These are phyloP conservation scores for Motacilla alba DNA, from an alignment of 2,113 vertebrate species.

Conservation along the genomic window DNA sequence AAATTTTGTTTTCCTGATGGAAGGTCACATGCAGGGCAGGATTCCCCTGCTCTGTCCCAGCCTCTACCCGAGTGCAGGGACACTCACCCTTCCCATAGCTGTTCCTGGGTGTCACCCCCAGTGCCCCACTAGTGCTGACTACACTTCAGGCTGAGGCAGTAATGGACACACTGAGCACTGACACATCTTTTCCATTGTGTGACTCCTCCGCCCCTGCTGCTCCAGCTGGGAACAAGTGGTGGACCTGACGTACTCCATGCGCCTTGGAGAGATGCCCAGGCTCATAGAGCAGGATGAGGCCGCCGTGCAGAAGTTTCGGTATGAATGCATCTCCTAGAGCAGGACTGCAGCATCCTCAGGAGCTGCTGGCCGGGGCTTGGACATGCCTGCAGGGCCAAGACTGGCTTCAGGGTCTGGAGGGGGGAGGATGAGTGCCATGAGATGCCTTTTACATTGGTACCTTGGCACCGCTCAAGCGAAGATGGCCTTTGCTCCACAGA, in stretches of 20 bases:
- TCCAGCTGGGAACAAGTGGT: slow-evolving; percentile 93
- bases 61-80: neutral
- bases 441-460: neutral
- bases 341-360: neutral
- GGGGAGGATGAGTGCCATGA: neutral
- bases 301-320: slow-evolving; percentile 87
- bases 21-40: neutral
- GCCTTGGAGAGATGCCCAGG: slow-evolving; percentile 79
- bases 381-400: neutral
- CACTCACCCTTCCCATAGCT: neutral
- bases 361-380: accelerated
- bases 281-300: slow-evolving; percentile 76
- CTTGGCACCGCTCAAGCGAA: accelerated
- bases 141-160: neutral
- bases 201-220: neutral
- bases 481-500: neutral
- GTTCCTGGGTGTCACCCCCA: neutral
- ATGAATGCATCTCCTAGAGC: neutral
- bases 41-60: neutral
- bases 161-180: neutral
- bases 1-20: neutral
- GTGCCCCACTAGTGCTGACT: neutral
- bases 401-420: neutral
- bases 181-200: neutral
- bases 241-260: slow-evolving; percentile 83